phyloP scores from a whole-genome alignment of 2,113 vertebrate genomes.

The Diphyllodes magnificus region DNA sequence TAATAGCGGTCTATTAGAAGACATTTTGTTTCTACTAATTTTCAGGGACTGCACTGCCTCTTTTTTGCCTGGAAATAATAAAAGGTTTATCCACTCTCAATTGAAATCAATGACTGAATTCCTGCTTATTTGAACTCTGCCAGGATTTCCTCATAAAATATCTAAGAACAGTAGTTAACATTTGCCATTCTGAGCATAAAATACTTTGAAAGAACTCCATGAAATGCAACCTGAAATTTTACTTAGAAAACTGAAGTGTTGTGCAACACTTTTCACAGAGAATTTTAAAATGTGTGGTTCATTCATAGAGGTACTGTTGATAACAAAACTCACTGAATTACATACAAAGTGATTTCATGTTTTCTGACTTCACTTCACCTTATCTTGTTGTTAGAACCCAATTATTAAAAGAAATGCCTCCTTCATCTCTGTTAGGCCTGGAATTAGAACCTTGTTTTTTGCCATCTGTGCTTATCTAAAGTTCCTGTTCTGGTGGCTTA shows the following conservation, averaged over 20 bases:
- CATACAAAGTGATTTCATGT: background rate
- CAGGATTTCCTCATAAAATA: background rate
- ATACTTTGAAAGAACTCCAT: background rate
- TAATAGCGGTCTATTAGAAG: background rate
- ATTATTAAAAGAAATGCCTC: background rate
- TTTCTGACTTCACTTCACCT: background rate
- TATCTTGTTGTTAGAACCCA: background rate
- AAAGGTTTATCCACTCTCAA: background rate
- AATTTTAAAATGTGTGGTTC: background rate
- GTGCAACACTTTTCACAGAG: background rate
- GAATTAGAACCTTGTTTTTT: background rate
- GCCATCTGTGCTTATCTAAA: background rate
- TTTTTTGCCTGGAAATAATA: background rate
- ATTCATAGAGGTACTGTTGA: background rate
- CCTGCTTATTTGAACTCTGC: background rate
- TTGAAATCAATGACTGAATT: background rate
- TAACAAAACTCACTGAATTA: background rate
- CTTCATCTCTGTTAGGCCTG: background rate
- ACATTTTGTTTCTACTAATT: background rate
- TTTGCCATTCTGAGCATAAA: background rate
- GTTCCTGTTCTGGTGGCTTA: background rate
- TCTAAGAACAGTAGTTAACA: background rate
- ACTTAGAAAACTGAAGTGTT: background rate
- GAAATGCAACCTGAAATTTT: background rate
- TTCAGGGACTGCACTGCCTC: background rate